These are phyloP conservation scores for Apostichopus leukothele DNA, from an alignment of 53 echinoderm and acorn worm species.

Conservation along the genomic window DNA sequence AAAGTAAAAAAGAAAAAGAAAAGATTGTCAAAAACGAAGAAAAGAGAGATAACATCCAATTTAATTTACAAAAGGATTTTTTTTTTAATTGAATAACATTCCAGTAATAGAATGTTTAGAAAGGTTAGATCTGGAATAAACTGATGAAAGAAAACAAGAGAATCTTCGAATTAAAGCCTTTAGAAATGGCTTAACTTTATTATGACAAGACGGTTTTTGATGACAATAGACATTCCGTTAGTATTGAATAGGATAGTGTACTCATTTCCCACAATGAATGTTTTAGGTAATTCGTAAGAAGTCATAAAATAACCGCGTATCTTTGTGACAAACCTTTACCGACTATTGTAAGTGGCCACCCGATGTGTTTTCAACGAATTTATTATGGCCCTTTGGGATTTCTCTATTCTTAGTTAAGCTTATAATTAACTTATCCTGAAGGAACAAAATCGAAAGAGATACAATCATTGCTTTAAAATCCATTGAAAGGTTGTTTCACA, in stretches of 20 bases:
- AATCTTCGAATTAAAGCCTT: too few relatives aligned
- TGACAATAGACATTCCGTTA: slow-evolving; percentile 4
- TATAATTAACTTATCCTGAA: slow-evolving; percentile 44
- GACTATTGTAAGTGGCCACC: slow-evolving; percentile 39
- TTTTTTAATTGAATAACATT: too few relatives aligned
- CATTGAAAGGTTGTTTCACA: slow-evolving; percentile 11
- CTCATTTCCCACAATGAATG: slow-evolving; percentile 17
- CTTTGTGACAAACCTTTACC: slow-evolving; percentile 35
- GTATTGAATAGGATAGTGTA: slow-evolving; percentile 3
- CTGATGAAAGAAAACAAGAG: too few relatives aligned
- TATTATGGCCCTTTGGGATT: slow-evolving; percentile 28
- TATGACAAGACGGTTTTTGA: slow-evolving; percentile 18
- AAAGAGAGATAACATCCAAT: too few relatives aligned
- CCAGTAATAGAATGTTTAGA: too few relatives aligned
- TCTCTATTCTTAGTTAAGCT: slow-evolving; percentile 41
- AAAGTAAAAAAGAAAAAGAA: too few relatives aligned
- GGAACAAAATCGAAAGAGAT: slow-evolving; percentile 28
- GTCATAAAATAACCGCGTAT: slow-evolving; percentile 29
- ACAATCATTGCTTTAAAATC: neutral
- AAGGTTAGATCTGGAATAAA: too few relatives aligned
- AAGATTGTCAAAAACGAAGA: too few relatives aligned
- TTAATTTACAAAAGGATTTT: too few relatives aligned
- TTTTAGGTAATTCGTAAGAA: slow-evolving; percentile 14
- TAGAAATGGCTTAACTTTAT: neutral
- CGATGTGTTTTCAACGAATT: slow-evolving; percentile 41